phyloP scores from a whole-genome alignment of 2,888 invertebrate genomes.

The Tenthredo livida region DNA sequence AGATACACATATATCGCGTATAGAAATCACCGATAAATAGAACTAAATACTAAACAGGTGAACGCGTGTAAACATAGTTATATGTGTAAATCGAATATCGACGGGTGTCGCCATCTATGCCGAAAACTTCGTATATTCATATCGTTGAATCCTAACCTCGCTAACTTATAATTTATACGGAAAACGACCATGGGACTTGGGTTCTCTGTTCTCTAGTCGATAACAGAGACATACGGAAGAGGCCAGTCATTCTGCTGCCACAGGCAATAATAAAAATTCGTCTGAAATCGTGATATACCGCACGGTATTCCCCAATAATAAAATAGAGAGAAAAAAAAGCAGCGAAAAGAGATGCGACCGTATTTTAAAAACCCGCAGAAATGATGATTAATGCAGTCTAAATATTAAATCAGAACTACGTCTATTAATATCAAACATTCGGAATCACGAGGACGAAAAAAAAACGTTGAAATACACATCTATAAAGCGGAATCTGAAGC shows the following conservation, averaged over 20 bases:
- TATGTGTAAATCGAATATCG: not conserved
- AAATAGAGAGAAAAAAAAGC: not conserved
- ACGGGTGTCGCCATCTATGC: conserved; percentile 16
- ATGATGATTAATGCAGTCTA: not conserved
- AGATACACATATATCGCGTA: not conserved
- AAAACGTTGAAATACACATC: not conserved
- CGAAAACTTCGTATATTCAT: conserved; percentile 11
- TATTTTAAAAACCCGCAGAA: not conserved
- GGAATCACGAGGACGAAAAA: not conserved
- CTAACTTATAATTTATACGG: not conserved
- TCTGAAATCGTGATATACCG: not conserved
- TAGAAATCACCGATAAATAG: not conserved
- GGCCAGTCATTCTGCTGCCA: conserved; percentile 12
- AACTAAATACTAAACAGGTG: conserved; percentile 6
- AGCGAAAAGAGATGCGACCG: not conserved
- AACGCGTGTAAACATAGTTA: not conserved
- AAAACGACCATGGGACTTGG: not conserved
- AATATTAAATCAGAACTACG: not conserved
- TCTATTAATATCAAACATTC: not conserved
- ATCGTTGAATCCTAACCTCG: conserved; percentile 35
- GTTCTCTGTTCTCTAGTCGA: not conserved
- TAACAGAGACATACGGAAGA: conserved; percentile 24
- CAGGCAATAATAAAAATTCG: conserved; percentile 24
- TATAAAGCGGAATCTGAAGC: conserved; percentile 6
- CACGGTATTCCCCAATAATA: not conserved